Conservation (phyloP, 2,113 vertebrate genomes). For the Willisornis vidua region DNA sequence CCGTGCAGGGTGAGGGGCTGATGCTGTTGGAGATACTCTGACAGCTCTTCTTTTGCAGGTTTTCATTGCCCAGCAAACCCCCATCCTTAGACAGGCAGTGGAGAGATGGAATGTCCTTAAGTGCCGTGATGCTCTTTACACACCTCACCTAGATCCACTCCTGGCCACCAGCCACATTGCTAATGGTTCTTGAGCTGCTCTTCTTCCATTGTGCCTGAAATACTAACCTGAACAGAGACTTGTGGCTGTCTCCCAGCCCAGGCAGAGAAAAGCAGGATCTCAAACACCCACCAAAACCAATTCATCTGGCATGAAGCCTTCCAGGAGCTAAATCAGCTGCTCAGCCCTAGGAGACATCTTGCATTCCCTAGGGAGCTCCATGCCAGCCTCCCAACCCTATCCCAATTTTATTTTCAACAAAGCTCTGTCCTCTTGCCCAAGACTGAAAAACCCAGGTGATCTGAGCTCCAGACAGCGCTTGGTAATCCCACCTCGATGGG, state of each 20-base stretch:
- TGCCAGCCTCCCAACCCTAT: neutral
- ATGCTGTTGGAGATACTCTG: neutral
- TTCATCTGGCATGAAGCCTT: neutral
- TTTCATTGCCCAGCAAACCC: neutral
- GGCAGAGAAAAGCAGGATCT: neutral
- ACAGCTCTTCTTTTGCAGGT: neutral
- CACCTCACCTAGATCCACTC: fast-evolving
- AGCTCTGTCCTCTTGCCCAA: neutral
- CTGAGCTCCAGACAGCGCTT: neutral
- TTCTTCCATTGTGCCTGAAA: neutral
- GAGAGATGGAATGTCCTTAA: neutral
- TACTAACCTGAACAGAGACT: neutral
- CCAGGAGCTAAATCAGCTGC: neutral
- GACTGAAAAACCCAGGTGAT: neutral
- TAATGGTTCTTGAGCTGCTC: neutral
- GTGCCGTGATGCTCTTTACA: fast-evolving
- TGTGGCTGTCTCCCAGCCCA: neutral
- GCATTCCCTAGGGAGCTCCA: neutral
- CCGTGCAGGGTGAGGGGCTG: fast-evolving
- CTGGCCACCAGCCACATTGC: neutral
- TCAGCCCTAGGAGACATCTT: neutral
- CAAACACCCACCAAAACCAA: neutral
- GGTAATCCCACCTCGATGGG: neutral
- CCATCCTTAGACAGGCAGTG: fast-evolving
- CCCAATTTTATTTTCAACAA: neutral